Base-by-base conservation (phyloP, 2,113 vertebrate genomes). In the Caretta caretta region DNA sequence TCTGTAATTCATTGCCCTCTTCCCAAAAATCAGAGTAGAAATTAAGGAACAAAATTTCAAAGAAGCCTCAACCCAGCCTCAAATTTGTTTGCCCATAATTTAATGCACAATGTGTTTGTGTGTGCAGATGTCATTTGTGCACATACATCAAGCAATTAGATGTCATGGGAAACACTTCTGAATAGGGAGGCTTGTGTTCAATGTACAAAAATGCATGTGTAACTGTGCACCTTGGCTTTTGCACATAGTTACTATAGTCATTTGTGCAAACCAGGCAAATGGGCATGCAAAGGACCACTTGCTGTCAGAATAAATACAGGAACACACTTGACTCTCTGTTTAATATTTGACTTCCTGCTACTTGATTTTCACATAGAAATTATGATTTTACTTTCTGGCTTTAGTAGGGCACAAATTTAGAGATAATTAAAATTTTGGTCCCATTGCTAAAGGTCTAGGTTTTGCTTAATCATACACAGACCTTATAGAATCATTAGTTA, bases 271-370 rank as follows among this genome's bases (percentile, higher is more conserved):
- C 90, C 72, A 83, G 10, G 25, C 88, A 82, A 56, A 57, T 20
- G 54, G 20, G 57, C 93, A 89, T 75, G 84, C 86, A 93, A 90
- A 90, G 56, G 84, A 53, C 50, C 0, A 27, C 42, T 48, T 46
- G 24, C 10, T 76, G 0, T 29, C 80, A 94, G 48, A 24, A 59
- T 53, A 46, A 92, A 83, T 53, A 80, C 78, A 89, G 93, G 90
- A 79, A 17, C 90, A 83, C 90, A 72, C 81, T 89, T 49, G 27
- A 6, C 69, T 27, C 17, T 93, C 17, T 50, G 22, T 17, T 84
- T 50, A 86, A 95, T 88, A 80, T 92, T 93, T 95, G 84, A n/a
- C 84, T 87, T 49, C 83, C 93, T 83, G 4, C 89, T 93, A 51
- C 25, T 1, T 0, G 2, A 86, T 22, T 86, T 95, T 57, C 53